Percentiles rank a stretch among this genome's conserved stretches.
These are phyloP conservation scores for Enteromius paludinosus DNA, from an alignment of 2,797 vertebrate genomes.

Conservation along the genomic window DNA sequence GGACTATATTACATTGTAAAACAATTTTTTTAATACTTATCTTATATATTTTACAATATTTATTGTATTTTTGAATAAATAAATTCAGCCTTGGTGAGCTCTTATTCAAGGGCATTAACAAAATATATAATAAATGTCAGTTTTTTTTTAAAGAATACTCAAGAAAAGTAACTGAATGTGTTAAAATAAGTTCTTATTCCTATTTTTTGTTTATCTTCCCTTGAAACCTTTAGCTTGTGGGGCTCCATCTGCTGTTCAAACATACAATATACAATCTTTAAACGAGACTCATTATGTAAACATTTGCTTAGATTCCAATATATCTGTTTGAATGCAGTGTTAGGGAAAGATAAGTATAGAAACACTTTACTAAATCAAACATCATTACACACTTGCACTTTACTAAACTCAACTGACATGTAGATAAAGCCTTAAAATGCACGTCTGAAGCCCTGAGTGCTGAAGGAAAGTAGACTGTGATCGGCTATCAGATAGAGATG, in stretches of 20 bases:
- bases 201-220: background rate
- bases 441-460: background rate
- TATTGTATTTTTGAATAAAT: background rate
- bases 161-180: background rate
- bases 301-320: background rate
- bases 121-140: background rate
- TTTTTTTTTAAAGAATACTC: background rate
- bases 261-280: background rate
- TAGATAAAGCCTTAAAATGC: background rate
- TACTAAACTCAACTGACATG: background rate
- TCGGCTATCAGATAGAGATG: conserved; percentile 18
- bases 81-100: background rate
- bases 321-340: background rate
- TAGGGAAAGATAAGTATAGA: background rate
- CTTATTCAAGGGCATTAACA: background rate
- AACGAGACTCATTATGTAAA: background rate
- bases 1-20: background rate
- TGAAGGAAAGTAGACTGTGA: background rate
- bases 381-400: background rate
- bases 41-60: background rate
- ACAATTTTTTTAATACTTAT: too few relatives aligned
- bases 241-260: conserved; percentile 34
- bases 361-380: background rate
- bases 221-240: conserved; percentile 20
- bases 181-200: background rate